These are phyloP conservation scores for Epinotia nisella DNA, from an alignment of 2,888 invertebrate genomes.

Conservation along the genomic window DNA sequence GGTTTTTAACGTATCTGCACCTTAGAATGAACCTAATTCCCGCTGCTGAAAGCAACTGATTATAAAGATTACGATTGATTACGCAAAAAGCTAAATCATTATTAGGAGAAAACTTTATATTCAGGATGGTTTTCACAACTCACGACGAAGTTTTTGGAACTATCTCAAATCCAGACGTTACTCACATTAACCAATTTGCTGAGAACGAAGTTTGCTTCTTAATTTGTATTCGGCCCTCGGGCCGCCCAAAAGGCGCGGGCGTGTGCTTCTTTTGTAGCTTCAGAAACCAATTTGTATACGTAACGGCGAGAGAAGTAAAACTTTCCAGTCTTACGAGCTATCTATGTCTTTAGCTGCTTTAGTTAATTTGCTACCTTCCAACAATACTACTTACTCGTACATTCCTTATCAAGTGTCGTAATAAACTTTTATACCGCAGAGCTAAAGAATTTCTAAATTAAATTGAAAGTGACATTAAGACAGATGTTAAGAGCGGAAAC, in stretches of 20 bases:
- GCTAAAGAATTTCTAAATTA: constrained; percentile 74
- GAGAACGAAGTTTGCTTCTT: constrained; percentile 71
- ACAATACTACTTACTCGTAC: constrained; percentile 16
- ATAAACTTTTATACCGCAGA: constrained; percentile 66
- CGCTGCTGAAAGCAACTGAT: too few species aligned
- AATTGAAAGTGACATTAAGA: constrained; percentile 81
- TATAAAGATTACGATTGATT: too few species aligned
- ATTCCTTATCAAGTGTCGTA: constrained; percentile 49
- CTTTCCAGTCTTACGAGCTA: constrained; percentile 61
- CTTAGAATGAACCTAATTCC: too few species aligned
- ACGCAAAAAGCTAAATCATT: background rate
- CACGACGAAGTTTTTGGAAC: constrained; percentile 58
- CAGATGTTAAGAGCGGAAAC: constrained; percentile 82
- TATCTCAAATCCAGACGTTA: constrained; percentile 71
- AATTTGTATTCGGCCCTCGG: constrained; percentile 79
- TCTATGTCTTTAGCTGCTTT: constrained; percentile 39
- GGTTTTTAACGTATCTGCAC: too few species aligned
- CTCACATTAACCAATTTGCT: constrained; percentile 75
- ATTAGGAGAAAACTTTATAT: background rate
- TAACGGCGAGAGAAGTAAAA: constrained; percentile 79
- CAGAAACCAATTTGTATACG: constrained; percentile 78
- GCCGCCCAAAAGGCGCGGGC: constrained; percentile 64
- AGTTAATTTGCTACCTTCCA: constrained; percentile 52
- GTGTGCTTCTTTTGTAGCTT: constrained; percentile 77
- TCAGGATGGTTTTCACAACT: constrained; percentile 20